Base-by-base conservation (phyloP, 2,888 invertebrate species). In the Erynnis tages region DNA sequence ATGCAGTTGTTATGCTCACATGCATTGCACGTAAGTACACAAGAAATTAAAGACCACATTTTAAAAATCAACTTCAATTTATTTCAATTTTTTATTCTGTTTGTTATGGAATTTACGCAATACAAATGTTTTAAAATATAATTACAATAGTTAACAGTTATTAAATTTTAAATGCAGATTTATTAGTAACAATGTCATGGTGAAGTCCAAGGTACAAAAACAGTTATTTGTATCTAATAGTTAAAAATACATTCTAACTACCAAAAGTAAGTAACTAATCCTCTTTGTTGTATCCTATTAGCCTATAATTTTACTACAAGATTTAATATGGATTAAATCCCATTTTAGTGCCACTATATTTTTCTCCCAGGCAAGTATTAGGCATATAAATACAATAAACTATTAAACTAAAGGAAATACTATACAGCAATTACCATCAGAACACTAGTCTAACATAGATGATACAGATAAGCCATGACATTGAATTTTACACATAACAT, bases 11-110 rank as follows among this genome's bases (percentile, higher is more conserved):
- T n/a, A n/a, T n/a, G n/a, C n/a, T n/a, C n/a, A n/a, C n/a, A n/a
- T n/a, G n/a, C n/a, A n/a, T n/a, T n/a, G n/a, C n/a, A n/a, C n/a
- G 4, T 44, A 11, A 13, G 45, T 23, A 37, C n/a, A 19, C 5
- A 2, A 25, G 4, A 5, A 49, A 40, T 52, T 56, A 55, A 62
- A 65, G 69, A 71, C 57, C 60, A 56, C 53, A 56, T 48, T 66
- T 66, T 78, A 85, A 72, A 88, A 88, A 89, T 86, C 88, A 88
- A 88, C 87, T 87, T 85, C 74, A 86, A 80, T 88, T 86, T 85
- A 87, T 82, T 86, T 80, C 75, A 81, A 79, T 79, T 82, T 81
- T 76, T 79, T 82, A 82, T 73, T 75, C 72, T 75, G 76, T 78
- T 82, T 80, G 69, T 76, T 73, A 79, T 80, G 83, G 85, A 87